Evolutionary conservation across 2,113 vertebrate genomes (phyloP).

Genomic region (Uropsilus gracilis): DNA sequence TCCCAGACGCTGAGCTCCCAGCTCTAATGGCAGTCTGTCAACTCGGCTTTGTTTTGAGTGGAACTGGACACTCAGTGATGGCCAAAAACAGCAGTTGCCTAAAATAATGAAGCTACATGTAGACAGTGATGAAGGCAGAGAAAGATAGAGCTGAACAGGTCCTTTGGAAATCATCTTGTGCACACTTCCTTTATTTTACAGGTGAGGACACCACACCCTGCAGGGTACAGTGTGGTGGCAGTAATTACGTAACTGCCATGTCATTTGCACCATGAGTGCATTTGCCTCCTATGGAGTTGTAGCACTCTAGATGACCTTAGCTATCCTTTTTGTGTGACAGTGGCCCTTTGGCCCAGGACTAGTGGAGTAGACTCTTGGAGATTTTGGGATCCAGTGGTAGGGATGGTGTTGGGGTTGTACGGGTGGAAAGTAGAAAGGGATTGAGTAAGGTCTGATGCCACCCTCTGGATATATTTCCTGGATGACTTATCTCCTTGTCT

Average conservation of each 20-base stretch:
- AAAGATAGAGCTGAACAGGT: not conserved
- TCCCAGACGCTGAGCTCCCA: not conserved
- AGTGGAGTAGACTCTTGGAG: not conserved
- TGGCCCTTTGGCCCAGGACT: not conserved
- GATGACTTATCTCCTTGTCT: not conserved
- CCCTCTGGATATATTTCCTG: not conserved
- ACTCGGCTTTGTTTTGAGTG: constrained; percentile 44
- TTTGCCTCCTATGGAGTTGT: not conserved
- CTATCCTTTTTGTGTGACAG: not conserved
- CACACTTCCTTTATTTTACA: not conserved
- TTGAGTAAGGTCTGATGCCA: not conserved
- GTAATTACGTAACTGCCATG: not conserved
- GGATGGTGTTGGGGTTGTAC: not conserved
- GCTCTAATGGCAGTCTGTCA: constrained; percentile 6
- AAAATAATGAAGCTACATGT: constrained; percentile 22
- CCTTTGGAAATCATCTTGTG: not conserved
- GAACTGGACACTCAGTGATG: constrained; percentile 29
- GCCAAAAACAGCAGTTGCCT: constrained; percentile 50
- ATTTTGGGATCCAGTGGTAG: not conserved
- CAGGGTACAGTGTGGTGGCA: not conserved
- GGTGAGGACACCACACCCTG: not conserved
- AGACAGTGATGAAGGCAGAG: not conserved
- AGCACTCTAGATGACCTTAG: not conserved
- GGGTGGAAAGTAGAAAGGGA: not conserved
- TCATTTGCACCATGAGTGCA: not conserved